Percentiles rank a stretch among this genome's conserved stretches.
Conservation (phyloP, 2,797 vertebrate species). For the Amphiprion clarkii region DNA sequence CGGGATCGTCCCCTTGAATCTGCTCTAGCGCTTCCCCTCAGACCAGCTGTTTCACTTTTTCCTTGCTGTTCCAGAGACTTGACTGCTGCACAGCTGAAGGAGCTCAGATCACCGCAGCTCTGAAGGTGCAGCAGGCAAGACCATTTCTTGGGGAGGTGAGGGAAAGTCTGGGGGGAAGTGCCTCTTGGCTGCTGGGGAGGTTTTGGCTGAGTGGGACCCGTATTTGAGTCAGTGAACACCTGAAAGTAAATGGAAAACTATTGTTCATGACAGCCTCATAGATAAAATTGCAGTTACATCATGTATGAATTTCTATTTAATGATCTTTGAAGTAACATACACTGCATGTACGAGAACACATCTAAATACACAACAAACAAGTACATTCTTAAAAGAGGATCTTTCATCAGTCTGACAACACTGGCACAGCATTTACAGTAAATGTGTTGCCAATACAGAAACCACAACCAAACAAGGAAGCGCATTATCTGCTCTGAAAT, state of each 20-base stretch:
- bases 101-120: slow-evolving; percentile 89
- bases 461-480: too few species aligned
- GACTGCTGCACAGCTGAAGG: slow-evolving; percentile 75
- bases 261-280: background rate
- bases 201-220: slow-evolving; percentile 4
- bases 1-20: slow-evolving; percentile 54
- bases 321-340: too few species aligned
- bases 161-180: slow-evolving; percentile 42
- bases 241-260: slow-evolving; percentile 18
- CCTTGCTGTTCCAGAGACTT: slow-evolving; percentile 16
- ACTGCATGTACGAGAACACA: too few species aligned
- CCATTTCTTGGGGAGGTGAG: slow-evolving; percentile 57
- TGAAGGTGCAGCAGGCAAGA: slow-evolving; percentile 84
- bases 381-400: too few species aligned
- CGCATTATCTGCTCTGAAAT: too few species aligned
- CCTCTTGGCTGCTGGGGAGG: slow-evolving; percentile 7
- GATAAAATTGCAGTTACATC: background rate
- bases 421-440: too few species aligned
- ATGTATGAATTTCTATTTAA: background rate
- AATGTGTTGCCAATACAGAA: too few species aligned
- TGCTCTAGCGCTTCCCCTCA: slow-evolving; percentile 14
- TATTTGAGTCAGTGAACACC: slow-evolving; percentile 56
- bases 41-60: slow-evolving; percentile 10
- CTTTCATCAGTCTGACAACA: too few species aligned
- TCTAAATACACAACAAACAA: too few species aligned